Evolutionary conservation across 2,888 invertebrate species (phyloP).

Genomic region (Diaprepes abbreviatus): DNA sequence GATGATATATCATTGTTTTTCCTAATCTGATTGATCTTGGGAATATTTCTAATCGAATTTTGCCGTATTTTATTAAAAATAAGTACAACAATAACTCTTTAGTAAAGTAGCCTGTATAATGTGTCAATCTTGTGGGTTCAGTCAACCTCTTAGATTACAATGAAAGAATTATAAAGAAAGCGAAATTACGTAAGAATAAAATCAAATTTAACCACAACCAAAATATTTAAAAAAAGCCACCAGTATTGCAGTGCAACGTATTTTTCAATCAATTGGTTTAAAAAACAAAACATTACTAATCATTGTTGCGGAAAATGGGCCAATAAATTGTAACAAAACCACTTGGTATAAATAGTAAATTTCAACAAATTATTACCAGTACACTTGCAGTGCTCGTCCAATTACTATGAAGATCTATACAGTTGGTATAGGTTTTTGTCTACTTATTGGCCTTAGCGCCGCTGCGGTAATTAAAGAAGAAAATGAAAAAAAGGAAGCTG

Average conservation of each 20-base stretch:
- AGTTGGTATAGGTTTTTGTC: slow-evolving; percentile 61
- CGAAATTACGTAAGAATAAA: slow-evolving; percentile 63
- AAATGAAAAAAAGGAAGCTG: slow-evolving; percentile 48
- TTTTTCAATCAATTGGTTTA: slow-evolving; percentile 47
- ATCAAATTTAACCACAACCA: slow-evolving; percentile 53
- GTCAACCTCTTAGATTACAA: slow-evolving; percentile 61
- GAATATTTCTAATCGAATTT: too few relatives aligned
- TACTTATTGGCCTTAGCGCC: slow-evolving; percentile 58
- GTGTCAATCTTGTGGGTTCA: slow-evolving; percentile 50
- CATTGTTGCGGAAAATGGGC: slow-evolving; percentile 60
- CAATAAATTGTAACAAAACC: slow-evolving; percentile 50
- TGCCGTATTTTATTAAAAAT: too few relatives aligned
- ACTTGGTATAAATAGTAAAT: slow-evolving; percentile 59
- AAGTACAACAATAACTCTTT: neutral
- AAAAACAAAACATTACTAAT: slow-evolving; percentile 51
- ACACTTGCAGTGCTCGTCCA: slow-evolving; percentile 49
- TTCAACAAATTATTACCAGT: slow-evolving; percentile 49
- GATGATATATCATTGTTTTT: too few relatives aligned
- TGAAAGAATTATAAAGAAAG: slow-evolving; percentile 60
- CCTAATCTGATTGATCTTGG: too few relatives aligned
- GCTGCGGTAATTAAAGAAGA: slow-evolving; percentile 62
- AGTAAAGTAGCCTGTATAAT: slow-evolving; percentile 35
- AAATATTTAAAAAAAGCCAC: slow-evolving; percentile 53
- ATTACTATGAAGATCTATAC: slow-evolving; percentile 61
- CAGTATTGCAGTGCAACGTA: slow-evolving; percentile 56